Evolutionary conservation across 2,797 vertebrate species (phyloP), one percentile per base, ranked within the genome.

Genomic region (Urophycis tenuis): DNA sequence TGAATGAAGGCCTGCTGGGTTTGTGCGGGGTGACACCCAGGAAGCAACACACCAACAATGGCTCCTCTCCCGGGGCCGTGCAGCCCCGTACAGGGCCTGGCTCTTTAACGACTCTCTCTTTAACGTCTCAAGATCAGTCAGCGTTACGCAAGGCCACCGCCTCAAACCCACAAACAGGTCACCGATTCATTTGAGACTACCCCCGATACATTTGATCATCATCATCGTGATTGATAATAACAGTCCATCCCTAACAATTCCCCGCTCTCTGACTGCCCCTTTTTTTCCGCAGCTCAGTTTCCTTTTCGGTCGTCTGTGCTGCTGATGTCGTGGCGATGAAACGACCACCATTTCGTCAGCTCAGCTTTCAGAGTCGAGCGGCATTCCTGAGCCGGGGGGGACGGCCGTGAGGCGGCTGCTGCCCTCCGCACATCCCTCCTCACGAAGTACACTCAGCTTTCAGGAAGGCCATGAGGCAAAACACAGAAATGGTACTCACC

Each of bases 1-100:
- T 91, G 89, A 89, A 86, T 91, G 73, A 36, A 71, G 77, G 75
- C 64, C 78, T 77, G 83, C 64, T 39, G 29, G 64, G 77, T 67
- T 3, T 33, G 74, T 70, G n/a, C 75, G 35, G 69, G 75, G 45
- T 70, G 35, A 35, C 29, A 33, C 70, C 17, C 2, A 60, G 69
- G 30, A 30, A 70, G 29, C 17, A 6, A n/a, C 67, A 70, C 67
- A 32, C 7, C 29, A 5, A 70, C 67, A 70, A 70, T 30, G 29
- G 67, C 39, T 77, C 32, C 74, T 1, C 25, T 49, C 76, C 76
- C 36, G 71, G n/a, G n/a, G n/a, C 22, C 19, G 30, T 9, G 69
- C 9, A 3, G 12, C 60, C 9, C 15, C 32, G 29, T 32, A 30
- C 29, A 31, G 29, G 67, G 67, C 31, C 60, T 4, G 60, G 12